A percentile compares a stretch with the other conserved stretches of the same genome.
Conservation (phyloP, 2,888 invertebrate genomes). For the Brachypterus glaber region DNA sequence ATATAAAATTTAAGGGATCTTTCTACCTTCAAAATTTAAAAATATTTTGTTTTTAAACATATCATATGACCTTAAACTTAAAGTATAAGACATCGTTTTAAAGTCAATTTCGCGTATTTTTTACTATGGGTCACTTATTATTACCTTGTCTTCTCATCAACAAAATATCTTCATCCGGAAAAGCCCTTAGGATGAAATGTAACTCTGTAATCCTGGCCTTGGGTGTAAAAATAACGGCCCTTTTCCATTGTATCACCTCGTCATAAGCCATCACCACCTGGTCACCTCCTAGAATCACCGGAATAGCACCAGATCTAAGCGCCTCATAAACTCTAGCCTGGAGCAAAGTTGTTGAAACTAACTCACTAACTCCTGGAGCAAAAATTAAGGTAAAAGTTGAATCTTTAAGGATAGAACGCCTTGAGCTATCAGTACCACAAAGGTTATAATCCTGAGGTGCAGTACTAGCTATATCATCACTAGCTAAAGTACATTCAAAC, state of each 20-base stretch:
- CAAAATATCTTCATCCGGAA: constrained; percentile 77
- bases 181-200: constrained; percentile 77
- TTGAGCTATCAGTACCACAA: constrained; percentile 74
- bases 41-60: no score
- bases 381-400: constrained; percentile 82
- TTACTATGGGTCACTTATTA: no score
- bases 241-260: constrained; percentile 74
- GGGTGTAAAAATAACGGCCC: constrained; percentile 58
- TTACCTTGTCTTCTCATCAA: constrained; percentile 74
- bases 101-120: no score
- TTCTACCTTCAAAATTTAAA: no score
- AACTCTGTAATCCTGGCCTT: constrained; percentile 79
- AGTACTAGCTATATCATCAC: constrained; percentile 52
- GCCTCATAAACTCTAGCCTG: constrained; percentile 80
- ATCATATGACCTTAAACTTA: no score
- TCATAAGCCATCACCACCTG: constrained; percentile 64
- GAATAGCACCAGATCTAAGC: constrained; percentile 69
- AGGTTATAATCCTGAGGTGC: constrained; percentile 70
- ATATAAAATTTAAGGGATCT: no score
- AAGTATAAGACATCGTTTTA: no score
- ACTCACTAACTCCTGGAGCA: constrained; percentile 60
- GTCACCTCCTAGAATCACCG: constrained; percentile 32
- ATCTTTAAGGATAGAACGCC: constrained; percentile 60
- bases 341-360: constrained; percentile 63
- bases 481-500: constrained; percentile 74